These are phyloP conservation scores for Antigone vipio DNA, from an alignment of 2,113 vertebrate genomes.

Conservation along the genomic window DNA sequence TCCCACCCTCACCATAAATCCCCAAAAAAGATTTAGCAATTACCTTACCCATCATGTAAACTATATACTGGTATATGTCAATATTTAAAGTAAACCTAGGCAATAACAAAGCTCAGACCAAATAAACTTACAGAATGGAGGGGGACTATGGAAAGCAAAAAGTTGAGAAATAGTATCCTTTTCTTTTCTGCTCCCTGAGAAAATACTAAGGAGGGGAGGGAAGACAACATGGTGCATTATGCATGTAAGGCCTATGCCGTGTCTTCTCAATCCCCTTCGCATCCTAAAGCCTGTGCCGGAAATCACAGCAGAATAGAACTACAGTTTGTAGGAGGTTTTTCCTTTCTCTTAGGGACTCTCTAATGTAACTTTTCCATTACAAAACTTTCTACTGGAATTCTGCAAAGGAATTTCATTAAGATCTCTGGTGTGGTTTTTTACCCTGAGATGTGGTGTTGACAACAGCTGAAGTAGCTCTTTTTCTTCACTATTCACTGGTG, in stretches of 20 bases:
- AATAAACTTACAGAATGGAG: not conserved
- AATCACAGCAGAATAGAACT: not conserved
- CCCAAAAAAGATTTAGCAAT: not conserved
- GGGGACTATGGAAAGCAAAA: not conserved
- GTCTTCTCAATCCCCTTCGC: not conserved
- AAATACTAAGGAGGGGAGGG: not conserved
- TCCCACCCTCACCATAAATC: not conserved
- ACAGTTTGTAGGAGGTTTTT: not conserved
- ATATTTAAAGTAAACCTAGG: not conserved
- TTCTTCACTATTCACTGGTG: constrained; percentile 82
- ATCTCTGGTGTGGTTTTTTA: constrained; percentile 48
- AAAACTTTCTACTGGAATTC: not conserved
- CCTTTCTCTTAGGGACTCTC: not conserved
- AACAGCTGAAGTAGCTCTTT: constrained; percentile 87
- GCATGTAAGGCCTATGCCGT: accelerated
- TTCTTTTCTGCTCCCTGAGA: not conserved
- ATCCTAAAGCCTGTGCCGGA: not conserved
- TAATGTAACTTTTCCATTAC: not conserved
- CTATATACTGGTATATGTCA: accelerated
- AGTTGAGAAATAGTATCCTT: not conserved
- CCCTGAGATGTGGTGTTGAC: constrained; percentile 90
- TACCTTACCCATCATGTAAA: not conserved
- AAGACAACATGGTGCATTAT: not conserved
- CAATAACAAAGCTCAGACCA: not conserved
- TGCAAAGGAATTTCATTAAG: not conserved